phyloP scores from a whole-genome alignment of 2,888 invertebrate species.

The Argyra leucocephala region DNA sequence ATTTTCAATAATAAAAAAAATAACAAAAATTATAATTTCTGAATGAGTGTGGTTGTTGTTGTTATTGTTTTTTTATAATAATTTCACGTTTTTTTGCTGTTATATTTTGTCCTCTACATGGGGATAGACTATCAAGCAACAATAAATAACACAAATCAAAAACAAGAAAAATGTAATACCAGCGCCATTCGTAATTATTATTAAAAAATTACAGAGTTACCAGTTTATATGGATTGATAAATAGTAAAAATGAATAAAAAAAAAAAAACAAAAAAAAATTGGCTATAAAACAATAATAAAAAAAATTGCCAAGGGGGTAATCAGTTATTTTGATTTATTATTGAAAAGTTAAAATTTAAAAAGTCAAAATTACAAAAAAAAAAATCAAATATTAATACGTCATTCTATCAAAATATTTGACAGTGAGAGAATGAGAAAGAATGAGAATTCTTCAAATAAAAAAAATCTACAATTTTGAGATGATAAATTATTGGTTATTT shows the following conservation, averaged over 20 bases:
- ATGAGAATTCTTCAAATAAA: neutral
- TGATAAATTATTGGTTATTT: slow-evolving; percentile 3
- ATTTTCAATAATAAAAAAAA: neutral
- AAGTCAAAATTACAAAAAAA: neutral
- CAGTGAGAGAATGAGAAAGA: neutral
- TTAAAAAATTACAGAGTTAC: neutral
- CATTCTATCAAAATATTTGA: neutral
- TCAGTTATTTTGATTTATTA: neutral
- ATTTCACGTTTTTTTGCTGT: neutral
- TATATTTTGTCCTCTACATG: neutral
- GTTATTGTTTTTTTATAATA: too few species aligned
- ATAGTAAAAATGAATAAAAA: neutral
- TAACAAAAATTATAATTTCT: too few species aligned
- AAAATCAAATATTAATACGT: neutral
- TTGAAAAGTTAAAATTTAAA: neutral
- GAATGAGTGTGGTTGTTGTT: too few species aligned
- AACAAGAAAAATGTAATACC: neutral
- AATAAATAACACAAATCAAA: too few species aligned
- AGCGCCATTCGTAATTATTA: neutral
- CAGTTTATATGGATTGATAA: neutral
- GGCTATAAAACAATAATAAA: too few species aligned
- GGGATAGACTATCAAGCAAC: too few species aligned
- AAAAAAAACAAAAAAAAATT: too few species aligned
- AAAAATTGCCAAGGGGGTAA: neutral
- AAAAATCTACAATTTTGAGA: neutral